Evolutionary conservation across 2,888 invertebrate species (phyloP).

Genomic region (Tenthredo notha): DNA sequence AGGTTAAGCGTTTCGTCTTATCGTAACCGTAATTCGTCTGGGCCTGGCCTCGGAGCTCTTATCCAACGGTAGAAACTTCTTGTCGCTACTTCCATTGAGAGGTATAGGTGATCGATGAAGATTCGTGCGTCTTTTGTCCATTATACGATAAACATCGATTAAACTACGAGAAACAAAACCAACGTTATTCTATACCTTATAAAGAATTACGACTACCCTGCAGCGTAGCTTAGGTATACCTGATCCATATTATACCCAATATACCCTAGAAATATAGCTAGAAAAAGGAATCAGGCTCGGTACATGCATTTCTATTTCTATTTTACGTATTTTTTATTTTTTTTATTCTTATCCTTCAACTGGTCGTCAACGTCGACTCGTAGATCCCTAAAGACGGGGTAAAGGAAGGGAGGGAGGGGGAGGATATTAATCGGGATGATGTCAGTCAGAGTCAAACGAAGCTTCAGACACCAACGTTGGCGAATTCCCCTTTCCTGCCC

Average conservation of each 20-base stretch:
- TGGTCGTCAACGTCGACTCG: conserved; percentile 1
- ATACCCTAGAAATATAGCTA: not conserved
- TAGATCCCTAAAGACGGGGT: not conserved
- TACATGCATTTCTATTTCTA: not conserved
- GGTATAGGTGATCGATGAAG: conserved; percentile 31
- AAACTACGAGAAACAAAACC: not conserved
- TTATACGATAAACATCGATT: conserved; percentile 34
- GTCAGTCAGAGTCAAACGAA: conserved; percentile 48
- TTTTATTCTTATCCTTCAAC: not conserved
- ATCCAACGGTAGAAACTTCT: conserved; percentile 34
- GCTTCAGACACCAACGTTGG: conserved; percentile 7
- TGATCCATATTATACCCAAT: too few species aligned
- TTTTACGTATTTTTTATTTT: not conserved
- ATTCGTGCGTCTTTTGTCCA: conserved; percentile 25
- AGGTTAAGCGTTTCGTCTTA: conserved; percentile 26
- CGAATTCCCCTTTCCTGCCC: conserved; percentile 19
- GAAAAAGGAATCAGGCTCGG: not conserved
- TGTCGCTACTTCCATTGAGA: conserved; percentile 28
- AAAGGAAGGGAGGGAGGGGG: not conserved
- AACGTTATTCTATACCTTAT: not conserved
- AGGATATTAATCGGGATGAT: conserved; percentile 32
- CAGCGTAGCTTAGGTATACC: too few species aligned
- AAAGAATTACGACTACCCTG: not conserved
- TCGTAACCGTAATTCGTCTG: conserved; percentile 39
- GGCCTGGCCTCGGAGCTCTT: conserved; percentile 9